Conservation (phyloP, 2,888 invertebrate species). For the Ferrisia virgata region DNA sequence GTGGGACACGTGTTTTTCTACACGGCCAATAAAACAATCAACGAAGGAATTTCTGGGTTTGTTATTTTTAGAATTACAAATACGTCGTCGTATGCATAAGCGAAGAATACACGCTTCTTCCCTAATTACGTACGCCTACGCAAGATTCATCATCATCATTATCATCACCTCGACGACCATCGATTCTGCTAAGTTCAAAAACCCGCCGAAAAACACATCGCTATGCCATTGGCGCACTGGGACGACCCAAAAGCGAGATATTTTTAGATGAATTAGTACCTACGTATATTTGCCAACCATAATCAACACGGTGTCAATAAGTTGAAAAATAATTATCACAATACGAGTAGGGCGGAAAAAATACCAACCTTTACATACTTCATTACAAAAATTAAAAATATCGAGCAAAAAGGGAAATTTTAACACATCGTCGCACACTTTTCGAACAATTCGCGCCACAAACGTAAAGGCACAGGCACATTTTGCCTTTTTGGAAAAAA, state of each 20-base stretch:
- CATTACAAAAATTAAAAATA: not conserved
- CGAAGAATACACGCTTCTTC: too few relatives aligned
- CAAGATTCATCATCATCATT: too few relatives aligned
- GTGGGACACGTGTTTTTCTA: not conserved
- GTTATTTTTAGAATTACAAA: not conserved
- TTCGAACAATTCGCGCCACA: not conserved
- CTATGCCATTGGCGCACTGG: not conserved
- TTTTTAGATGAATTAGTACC: not conserved
- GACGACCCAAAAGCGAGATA: not conserved
- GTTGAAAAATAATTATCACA: not conserved
- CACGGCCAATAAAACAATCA: not conserved
- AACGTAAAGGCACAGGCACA: too few relatives aligned
- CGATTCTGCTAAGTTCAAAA: not conserved
- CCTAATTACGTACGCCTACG: not conserved
- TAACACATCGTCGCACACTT: not conserved
- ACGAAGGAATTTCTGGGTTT: not conserved
- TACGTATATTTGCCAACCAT: not conserved
- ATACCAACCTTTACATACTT: not conserved
- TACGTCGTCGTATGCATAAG: too few relatives aligned
- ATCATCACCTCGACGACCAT: not conserved
- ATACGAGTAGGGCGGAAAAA: not conserved
- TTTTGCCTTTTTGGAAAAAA: too few relatives aligned
- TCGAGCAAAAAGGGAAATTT: slow-evolving; percentile 10
- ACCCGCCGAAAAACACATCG: not conserved
- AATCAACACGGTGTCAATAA: not conserved